Evolutionary conservation across 2,888 invertebrate species (phyloP).

Genomic region (Xylota sylvarum): DNA sequence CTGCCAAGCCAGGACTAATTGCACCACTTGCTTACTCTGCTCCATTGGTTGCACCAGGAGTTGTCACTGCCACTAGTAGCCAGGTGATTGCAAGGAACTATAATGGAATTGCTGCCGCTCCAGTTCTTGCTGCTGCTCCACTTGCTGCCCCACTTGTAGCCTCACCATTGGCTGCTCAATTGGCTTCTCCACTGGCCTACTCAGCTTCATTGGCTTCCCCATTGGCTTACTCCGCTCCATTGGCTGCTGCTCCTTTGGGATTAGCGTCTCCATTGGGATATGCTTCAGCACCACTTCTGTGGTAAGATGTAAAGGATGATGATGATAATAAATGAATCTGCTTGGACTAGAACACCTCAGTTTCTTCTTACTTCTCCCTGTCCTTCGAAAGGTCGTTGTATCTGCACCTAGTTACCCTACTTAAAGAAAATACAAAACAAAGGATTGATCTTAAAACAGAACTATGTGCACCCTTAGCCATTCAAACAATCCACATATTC

Average conservation of each 20-base stretch:
- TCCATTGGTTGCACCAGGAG: conserved; percentile 66
- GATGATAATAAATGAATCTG: conserved; percentile 36
- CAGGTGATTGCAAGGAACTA: conserved; percentile 82
- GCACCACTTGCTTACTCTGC: conserved; percentile 79
- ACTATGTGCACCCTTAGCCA: background rate
- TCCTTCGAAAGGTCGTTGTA: background rate
- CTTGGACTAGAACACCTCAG: background rate
- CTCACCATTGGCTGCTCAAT: conserved; percentile 25
- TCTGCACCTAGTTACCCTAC: background rate
- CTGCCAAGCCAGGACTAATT: conserved; percentile 68
- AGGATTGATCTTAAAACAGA: conserved; percentile 17
- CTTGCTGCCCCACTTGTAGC: conserved; percentile 28
- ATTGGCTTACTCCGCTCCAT: conserved; percentile 22
- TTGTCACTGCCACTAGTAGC: conserved; percentile 81
- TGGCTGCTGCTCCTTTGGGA: conserved; percentile 51
- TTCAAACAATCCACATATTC: too few species aligned
- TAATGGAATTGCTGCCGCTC: conserved; percentile 82
- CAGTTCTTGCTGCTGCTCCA: conserved; percentile 81
- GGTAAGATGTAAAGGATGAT: conserved; percentile 12
- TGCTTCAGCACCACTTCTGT: conserved; percentile 41
- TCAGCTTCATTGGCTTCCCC: conserved; percentile 26
- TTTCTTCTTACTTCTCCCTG: background rate
- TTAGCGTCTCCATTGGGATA: conserved; percentile 36
- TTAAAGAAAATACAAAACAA: background rate
- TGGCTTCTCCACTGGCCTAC: conserved; percentile 35